Evolutionary conservation across 2,888 invertebrate genomes (phyloP), one percentile per base, ranked within the genome.

Genomic region (Hirtodrosophila duncani): DNA sequence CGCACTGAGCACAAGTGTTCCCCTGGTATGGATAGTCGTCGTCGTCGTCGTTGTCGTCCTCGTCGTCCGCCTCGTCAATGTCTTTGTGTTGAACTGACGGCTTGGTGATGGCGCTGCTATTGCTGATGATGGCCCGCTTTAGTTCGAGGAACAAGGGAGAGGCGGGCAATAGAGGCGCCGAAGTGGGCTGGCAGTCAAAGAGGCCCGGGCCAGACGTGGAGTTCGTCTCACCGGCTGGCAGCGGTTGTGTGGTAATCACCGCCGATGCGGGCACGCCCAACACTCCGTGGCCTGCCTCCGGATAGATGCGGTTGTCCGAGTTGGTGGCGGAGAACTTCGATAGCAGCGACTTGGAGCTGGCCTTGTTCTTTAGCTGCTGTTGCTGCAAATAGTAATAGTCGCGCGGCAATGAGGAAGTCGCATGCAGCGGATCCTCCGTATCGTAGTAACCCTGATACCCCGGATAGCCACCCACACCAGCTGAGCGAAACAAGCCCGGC

Each of bases 311-410:
- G 68, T 84, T 83, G 52, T 86, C 84, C 2, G 83, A 82, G 7
- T 75, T 75, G 3, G 80, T 82, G 0, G 83, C 66, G 1, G 83
- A 83, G 45, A 86, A 84, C 55, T 85, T 86, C 18, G 85, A 84
- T 1, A 86, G 72, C 20, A 86, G 49, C 0, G 83, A 83, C 33
- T 75, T 79, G 0, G 84, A 69, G 37, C 85, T 78, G 48, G 70
- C 81, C 42, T 86, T 85, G 24, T 83, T 83, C 45, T 85, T 86
- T 10, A 84, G 56, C 51, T 84, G 83, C 50, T 85, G 85, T 45
- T 85, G 85, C 39, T 86, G 86, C 63, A 86, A 53, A 45, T 84
- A 84, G 51, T 85, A 86, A 30, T 81, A 86, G 55, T 85, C 85
- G n/a, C 85, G 83, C 3, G 85, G 85, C 57, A 85, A 67, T 13